Percentiles rank a stretch among this genome's conserved stretches.
Evolutionary conservation across 2,888 invertebrate genomes (phyloP).

Genomic region (Gortyna flavago): DNA sequence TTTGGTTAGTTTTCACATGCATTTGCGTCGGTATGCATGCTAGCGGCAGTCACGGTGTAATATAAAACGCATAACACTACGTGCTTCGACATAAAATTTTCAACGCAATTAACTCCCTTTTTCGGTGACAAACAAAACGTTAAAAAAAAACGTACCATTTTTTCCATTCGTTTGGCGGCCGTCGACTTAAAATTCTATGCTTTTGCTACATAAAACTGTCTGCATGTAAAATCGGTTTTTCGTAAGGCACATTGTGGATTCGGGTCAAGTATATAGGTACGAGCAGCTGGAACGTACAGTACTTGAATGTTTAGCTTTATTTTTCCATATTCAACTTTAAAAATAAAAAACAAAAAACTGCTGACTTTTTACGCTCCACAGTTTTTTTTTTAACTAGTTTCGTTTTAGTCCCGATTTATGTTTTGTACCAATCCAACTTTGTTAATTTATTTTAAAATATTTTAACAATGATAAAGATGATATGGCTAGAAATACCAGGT

Average conservation of each 20-base stretch:
- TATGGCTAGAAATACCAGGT: not conserved
- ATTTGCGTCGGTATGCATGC: not conserved
- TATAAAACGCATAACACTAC: slow-evolving; percentile 31
- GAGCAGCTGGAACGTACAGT: not conserved
- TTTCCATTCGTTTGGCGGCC: slow-evolving; percentile 32
- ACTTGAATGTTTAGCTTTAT: slow-evolving; percentile 4
- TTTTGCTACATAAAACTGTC: slow-evolving; percentile 28
- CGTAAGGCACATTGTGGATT: slow-evolving; percentile 44
- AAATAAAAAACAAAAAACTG: slow-evolving; percentile 13
- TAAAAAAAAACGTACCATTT: slow-evolving; percentile 34
- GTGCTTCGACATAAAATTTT: slow-evolving; percentile 45
- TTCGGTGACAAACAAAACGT: slow-evolving; percentile 38
- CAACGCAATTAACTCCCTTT: slow-evolving; percentile 51
- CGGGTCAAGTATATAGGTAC: slow-evolving; percentile 44
- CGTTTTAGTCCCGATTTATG: not conserved
- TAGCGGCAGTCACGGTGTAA: not conserved
- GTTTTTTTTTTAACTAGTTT: not conserved
- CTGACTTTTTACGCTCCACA: not conserved
- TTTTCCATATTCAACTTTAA: slow-evolving; percentile 1
- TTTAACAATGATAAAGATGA: not conserved
- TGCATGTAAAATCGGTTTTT: slow-evolving; percentile 53
- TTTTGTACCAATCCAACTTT: not conserved
- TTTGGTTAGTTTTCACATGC: slow-evolving; percentile 1
- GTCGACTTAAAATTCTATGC: slow-evolving; percentile 36
- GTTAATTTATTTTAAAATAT: not conserved